Percentiles rank a stretch among this genome's conserved stretches.
Evolutionary conservation across 2,888 invertebrate genomes (phyloP).

Genomic region (Eupithecia centaureata): DNA sequence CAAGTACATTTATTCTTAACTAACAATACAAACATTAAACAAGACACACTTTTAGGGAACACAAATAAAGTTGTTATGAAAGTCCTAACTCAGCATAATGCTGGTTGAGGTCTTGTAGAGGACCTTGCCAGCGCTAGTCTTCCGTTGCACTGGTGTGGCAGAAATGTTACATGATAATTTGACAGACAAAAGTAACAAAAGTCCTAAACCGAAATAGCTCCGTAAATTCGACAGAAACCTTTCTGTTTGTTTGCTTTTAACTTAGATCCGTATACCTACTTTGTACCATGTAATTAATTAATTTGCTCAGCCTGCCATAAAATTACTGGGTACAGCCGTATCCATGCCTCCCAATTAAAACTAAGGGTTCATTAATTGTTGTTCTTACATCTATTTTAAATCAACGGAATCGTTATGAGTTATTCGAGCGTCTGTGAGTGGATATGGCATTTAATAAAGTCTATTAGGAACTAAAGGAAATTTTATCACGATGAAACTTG

Average conservation of each 20-base stretch:
- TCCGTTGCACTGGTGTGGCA: background rate
- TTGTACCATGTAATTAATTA: slow-evolving; percentile 1
- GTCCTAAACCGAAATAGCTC: background rate
- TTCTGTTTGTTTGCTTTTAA: background rate
- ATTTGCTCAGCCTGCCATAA: slow-evolving; percentile 8
- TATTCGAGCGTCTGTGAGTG: background rate
- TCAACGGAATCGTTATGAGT: background rate
- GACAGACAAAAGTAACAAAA: background rate
- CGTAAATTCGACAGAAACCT: background rate
- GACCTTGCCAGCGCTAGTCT: no score
- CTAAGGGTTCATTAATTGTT: slow-evolving; percentile 2
- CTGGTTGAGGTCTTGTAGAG: no score
- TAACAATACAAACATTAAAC: no score
- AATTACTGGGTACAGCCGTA: slow-evolving; percentile 7
- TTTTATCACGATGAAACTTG: no score
- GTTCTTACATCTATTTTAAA: background rate
- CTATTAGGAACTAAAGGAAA: background rate
- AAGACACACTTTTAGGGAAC: no score
- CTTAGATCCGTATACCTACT: background rate
- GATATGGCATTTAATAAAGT: background rate
- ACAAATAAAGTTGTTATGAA: no score
- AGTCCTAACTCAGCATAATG: no score
- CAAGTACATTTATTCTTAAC: no score
- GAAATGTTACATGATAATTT: background rate
- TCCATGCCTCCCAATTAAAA: slow-evolving; percentile 5